Percentiles rank a stretch among this genome's conserved stretches.
phyloP scores from a whole-genome alignment of 30 jellyfish, hydroid and myxozoan genomes.

The Pelagia noctiluca region DNA sequence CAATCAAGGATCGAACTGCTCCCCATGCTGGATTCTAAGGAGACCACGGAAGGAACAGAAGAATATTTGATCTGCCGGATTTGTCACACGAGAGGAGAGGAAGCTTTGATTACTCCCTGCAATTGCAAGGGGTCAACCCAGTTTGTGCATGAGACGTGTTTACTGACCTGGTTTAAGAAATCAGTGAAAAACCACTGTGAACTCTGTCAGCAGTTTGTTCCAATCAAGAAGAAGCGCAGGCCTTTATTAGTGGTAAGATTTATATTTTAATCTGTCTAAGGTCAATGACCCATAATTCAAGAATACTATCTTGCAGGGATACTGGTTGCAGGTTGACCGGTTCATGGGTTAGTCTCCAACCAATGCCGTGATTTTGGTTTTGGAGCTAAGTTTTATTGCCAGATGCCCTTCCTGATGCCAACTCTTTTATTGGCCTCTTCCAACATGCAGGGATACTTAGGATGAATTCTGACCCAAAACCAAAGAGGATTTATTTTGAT shows the following conservation, averaged over 20 bases:
- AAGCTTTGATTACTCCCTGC: slow-evolving; percentile 90
- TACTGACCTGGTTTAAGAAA: slow-evolving; percentile 96
- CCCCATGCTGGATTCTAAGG: slow-evolving; percentile 76
- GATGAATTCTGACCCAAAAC: no score
- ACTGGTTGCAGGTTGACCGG: no score
- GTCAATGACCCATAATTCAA: no score
- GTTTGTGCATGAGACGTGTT: slow-evolving; percentile 95
- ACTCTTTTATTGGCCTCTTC: no score
- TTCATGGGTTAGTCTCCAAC: no score
- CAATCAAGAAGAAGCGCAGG: slow-evolving; percentile 72
- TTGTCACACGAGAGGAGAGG: slow-evolving; percentile 91
- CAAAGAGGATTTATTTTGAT: no score
- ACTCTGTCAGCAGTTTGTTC: slow-evolving; percentile 87
- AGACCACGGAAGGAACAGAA: slow-evolving; percentile 80
- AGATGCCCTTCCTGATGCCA: no score
- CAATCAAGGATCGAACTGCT: slow-evolving; percentile 57
- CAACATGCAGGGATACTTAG: no score
- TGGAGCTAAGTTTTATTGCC: no score
- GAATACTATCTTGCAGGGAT: no score
- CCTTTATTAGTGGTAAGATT: slow-evolving; percentile 79
- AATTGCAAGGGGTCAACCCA: slow-evolving; percentile 93
- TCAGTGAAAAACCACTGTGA: slow-evolving; percentile 95
- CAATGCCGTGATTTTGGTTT: no score
- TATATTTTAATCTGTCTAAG: background rate
- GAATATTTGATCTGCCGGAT: slow-evolving; percentile 73